A percentile compares a stretch with the other conserved stretches of the same genome.
Evolutionary conservation across 2,113 vertebrate genomes (phyloP).

Genomic region (Saguinus midas): DNA sequence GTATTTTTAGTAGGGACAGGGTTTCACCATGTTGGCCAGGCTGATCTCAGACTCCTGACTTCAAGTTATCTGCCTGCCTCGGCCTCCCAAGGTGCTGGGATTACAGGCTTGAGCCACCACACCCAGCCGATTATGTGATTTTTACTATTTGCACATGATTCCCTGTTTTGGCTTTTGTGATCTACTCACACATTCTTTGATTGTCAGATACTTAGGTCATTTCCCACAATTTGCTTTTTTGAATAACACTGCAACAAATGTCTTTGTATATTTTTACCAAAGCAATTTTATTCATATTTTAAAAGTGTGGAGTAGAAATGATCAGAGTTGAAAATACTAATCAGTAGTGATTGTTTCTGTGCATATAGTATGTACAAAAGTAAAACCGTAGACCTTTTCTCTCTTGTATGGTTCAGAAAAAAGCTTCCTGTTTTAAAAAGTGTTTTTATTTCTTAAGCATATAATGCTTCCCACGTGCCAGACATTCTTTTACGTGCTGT

Average conservation of each 20-base stretch:
- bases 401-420: not conserved
- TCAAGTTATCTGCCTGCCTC: too few species aligned
- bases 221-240: conserved; percentile 19
- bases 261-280: not conserved
- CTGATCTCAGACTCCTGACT: too few species aligned
- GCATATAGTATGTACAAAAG: not conserved
- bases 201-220: not conserved
- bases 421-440: not conserved
- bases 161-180: not conserved
- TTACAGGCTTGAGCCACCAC: too few species aligned
- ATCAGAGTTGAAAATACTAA: conserved; percentile 40
- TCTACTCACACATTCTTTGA: not conserved
- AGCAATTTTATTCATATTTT: conserved; percentile 49
- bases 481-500: not conserved
- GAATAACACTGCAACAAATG: conserved; percentile 8
- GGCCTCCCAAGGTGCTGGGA: too few species aligned
- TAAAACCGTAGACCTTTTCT: conserved; percentile 13
- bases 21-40: too few species aligned
- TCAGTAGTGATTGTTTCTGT: conserved; percentile 34
- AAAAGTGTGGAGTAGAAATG: conserved; percentile 29
- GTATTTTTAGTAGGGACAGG: too few species aligned
- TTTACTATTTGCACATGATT: not conserved
- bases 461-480: not conserved
- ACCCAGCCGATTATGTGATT: too few species aligned
- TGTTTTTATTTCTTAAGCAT: not conserved